Conservation (phyloP, 2,797 vertebrate species). For the Brotula barbata region DNA sequence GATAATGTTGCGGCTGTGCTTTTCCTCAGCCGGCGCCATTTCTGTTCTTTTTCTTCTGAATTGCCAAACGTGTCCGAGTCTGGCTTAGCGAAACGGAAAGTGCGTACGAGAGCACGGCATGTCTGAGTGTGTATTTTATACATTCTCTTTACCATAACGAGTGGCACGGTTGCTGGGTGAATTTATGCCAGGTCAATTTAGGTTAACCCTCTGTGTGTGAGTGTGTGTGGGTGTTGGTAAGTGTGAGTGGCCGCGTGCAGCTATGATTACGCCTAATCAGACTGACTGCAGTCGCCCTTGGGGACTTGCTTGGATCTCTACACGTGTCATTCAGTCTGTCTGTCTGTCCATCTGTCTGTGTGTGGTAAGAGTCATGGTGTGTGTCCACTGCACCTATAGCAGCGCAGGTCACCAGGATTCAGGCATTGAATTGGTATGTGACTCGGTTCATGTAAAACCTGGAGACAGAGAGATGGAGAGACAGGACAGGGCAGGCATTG, state of each 20-base stretch:
- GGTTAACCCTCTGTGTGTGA: slow-evolving; percentile 18
- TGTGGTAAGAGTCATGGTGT: slow-evolving; percentile 39
- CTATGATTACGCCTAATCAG: slow-evolving; percentile 68
- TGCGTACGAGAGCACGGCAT: slow-evolving; percentile 22
- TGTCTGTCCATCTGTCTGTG: slow-evolving; percentile 54
- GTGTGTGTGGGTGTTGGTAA: slow-evolving; percentile 15
- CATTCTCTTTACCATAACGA: slow-evolving; percentile 19
- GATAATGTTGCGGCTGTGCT: slow-evolving; percentile 26
- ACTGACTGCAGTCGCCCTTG: slow-evolving; percentile 68
- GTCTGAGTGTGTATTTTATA: slow-evolving; percentile 24
- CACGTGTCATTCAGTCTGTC: slow-evolving; percentile 64
- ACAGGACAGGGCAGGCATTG: slow-evolving; percentile 56
- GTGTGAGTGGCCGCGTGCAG: slow-evolving; percentile 26
- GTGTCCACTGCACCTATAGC: slow-evolving; percentile 29
- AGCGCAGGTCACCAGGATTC: slow-evolving; percentile 22
- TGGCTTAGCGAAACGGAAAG: slow-evolving; percentile 23
- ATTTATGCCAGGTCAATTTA: slow-evolving; percentile 54
- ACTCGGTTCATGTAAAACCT: slow-evolving; percentile 38
- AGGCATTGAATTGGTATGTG: slow-evolving; percentile 52
- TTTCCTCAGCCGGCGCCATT: slow-evolving; percentile 7
- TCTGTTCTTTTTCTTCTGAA: slow-evolving; percentile 5
- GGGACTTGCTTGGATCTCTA: slow-evolving; percentile 59
- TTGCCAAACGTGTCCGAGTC: slow-evolving; percentile 8
- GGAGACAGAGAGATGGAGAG: slow-evolving; percentile 52
- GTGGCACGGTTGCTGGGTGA: slow-evolving; percentile 37